Base-by-base conservation (phyloP, 2,113 vertebrate genomes). In the Phocoena sinus region DNA sequence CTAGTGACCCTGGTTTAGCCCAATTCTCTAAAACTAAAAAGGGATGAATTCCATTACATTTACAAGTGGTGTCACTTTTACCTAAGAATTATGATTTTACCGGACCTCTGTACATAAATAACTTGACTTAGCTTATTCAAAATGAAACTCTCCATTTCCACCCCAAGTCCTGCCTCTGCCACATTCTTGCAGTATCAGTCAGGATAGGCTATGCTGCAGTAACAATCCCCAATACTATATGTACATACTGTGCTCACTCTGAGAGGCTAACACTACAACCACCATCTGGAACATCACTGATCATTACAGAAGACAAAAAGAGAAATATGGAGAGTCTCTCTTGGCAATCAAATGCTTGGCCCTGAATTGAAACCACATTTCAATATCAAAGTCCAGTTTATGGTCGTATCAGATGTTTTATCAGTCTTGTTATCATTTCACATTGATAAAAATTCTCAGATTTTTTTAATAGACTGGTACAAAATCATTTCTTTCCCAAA, bases 401-500 rank as follows among this genome's bases (percentile, higher is more conserved):
- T 18, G 18, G 8, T 53, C n/a, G 11, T 74, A 68, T 26, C 74
- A 79, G 15, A 91, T 77, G 62, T 41, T 81, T 74, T 47, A 87
- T 83, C 23, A 82, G 9, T 67, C 13, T 79, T 56, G 6, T 47
- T 7, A 80, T 1, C 13, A 74, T 74, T 71, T 86, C 53, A 47
- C 82, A 33, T 44, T 68, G 44, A 74, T 9, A 79, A n/a, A n/a
- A 23, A 31, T 26, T 87, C 63, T 76, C 44, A 79, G 21, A 33
- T 36, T 88, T 89, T 85, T 62, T 96, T 63, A 93, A 56, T 3
- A 91, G 12, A 85, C 8, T 91, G 26, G 50, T 33, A 18, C 77
- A 28, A 95, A 95, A 82, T 60, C 12, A 82, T 62, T 86, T 86
- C 15, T 82, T 85, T 12, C 8, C 20, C 15, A 91, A 50, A 91